Evolutionary conservation across 2,113 vertebrate species (phyloP), one percentile per base, ranked within the genome.

Genomic region (Machaerirhynchus nigripectus): DNA sequence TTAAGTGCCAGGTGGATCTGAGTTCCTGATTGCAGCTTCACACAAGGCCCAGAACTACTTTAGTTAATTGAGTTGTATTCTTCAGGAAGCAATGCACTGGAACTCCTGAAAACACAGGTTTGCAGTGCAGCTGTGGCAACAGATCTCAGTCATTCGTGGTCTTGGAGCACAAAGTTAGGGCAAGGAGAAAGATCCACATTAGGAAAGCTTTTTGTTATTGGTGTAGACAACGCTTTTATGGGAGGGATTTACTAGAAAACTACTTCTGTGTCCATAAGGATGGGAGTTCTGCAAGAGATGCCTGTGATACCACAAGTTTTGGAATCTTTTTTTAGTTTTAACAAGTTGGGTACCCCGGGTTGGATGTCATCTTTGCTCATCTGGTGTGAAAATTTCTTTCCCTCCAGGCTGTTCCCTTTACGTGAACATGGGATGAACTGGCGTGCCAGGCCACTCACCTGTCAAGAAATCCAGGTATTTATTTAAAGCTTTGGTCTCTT

Each of bases 391-490:
- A 42, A 73, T 68, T 23, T 37, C 21, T n/a, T 71, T 27, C 68
- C 52, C 55, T 92, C 78, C 67, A 99, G 99, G 99, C 91, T 99
- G 15, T 99, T 99, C 97, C 99, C 99, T 63, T 97, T 99, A 78
- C 98, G 99, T 70, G 99, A 99, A 69, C 98, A 95, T 1, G 99
- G 99, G 33, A 99, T 99, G 96, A 99, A 99, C 97, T 98, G 98
- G 95, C 98, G 98, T 52, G 99, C 99, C 79, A 98, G 61, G 84
- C 98, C 98, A 33, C 98, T 99, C 81, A 99, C 99, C 0, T 97
- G 97, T 78, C 98, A 95, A 77, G 99, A 99, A 97, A 98, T 99
- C 28, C 94, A 99, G 98, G 99, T 99, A 95, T 93, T 52, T 99
- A 92, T 92, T 52, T 20, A 27, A 57, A 92, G 31, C 19, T 49